A percentile compares a stretch with the other conserved stretches of the same genome.
phyloP scores from a whole-genome alignment of 1,140 invertebrate genomes.

The Bradynema listronoti region DNA sequence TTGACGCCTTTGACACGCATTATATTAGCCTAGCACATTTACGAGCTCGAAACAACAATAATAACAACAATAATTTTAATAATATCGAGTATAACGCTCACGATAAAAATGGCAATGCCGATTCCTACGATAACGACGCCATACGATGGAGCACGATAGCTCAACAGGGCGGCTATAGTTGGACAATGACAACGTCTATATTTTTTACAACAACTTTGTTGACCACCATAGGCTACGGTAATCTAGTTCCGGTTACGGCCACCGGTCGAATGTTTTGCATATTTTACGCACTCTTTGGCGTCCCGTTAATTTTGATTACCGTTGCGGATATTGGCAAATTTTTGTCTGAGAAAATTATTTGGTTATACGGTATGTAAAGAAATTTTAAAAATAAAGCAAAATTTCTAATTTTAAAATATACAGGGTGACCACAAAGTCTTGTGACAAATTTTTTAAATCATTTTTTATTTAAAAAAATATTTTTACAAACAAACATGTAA shows the following conservation, averaged over 20 bases:
- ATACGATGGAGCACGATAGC: conserved; percentile 17
- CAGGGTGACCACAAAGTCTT: no score
- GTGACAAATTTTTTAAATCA: no score
- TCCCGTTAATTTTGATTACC: conserved; percentile 56
- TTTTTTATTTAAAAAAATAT: no score
- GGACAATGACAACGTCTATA: conserved; percentile 56
- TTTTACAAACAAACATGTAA: no score
- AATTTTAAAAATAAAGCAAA: neutral
- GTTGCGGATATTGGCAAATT: conserved; percentile 58
- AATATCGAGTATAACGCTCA: no score
- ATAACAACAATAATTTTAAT: no score
- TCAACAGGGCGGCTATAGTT: no score
- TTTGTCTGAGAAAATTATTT: conserved; percentile 54
- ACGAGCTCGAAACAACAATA: conserved; percentile 8
- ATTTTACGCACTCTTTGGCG: conserved; percentile 54
- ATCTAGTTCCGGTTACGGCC: conserved; percentile 47
- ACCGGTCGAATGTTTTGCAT: conserved; percentile 54
- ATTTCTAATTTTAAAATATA: neutral
- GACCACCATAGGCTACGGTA: conserved; percentile 57
- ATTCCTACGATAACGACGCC: no score
- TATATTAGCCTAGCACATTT: conserved; percentile 42
- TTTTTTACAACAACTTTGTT: conserved; percentile 58
- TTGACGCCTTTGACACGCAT: conserved; percentile 58
- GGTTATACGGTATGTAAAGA: conserved; percentile 44
- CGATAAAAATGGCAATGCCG: no score